Percentiles rank a stretch among this genome's conserved stretches.
These are phyloP conservation scores for Zingel zingel DNA, from an alignment of 2,113 vertebrate species.

Conservation along the genomic window DNA sequence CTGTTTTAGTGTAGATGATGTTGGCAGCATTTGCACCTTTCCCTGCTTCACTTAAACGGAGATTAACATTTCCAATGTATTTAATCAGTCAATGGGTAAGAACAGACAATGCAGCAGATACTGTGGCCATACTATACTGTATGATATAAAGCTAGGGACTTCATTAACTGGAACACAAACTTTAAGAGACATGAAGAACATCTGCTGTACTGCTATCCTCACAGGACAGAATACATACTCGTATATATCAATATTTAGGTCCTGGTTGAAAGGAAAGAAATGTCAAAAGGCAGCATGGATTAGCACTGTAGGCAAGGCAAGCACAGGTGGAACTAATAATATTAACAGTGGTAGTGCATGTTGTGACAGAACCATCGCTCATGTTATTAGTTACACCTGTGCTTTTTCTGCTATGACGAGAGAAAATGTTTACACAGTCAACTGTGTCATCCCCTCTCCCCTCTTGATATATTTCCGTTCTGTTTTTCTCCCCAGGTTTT, in stretches of 20 bases:
- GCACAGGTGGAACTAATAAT: too few relatives aligned
- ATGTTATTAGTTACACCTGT: too few relatives aligned
- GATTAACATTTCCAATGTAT: not conserved
- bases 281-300: not conserved
- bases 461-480: not conserved
- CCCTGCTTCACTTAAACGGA: not conserved
- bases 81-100: too few relatives aligned
- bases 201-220: too few relatives aligned
- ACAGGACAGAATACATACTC: too few relatives aligned
- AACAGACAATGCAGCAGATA: not conserved
- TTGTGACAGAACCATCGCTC: too few relatives aligned
- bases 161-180: too few relatives aligned
- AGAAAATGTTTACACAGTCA: not conserved
- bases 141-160: not conserved
- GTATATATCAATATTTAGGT: too few relatives aligned
- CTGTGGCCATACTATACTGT: not conserved
- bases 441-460: not conserved
- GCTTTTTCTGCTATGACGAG: too few relatives aligned
- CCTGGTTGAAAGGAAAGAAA: too few relatives aligned
- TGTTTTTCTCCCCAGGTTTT: constrained; percentile 86
- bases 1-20: not conserved
- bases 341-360: too few relatives aligned
- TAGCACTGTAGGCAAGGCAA: not conserved
- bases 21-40: not conserved
- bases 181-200: too few relatives aligned